Conservation (phyloP, 2,888 invertebrate species). For the Cephus spinipes region DNA sequence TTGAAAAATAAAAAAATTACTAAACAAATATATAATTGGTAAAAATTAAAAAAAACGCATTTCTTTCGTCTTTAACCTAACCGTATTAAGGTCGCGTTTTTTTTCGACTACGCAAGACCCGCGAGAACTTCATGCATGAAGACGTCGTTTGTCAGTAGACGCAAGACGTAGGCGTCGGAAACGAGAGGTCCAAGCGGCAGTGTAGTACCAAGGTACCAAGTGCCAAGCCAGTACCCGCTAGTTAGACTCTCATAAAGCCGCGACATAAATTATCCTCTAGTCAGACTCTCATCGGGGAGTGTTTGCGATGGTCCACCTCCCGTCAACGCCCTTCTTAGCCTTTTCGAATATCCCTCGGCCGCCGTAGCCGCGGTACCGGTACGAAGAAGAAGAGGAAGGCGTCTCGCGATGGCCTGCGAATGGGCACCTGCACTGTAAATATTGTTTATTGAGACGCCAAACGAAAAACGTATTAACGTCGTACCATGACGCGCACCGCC, state of each 20-base stretch:
- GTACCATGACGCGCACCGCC: constrained; percentile 34
- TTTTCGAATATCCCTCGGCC: constrained; percentile 1
- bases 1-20: not conserved
- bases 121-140: constrained; percentile 22
- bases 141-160: constrained; percentile 23
- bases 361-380: constrained; percentile 27
- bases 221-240: constrained; percentile 57
- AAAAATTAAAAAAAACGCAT: not conserved
- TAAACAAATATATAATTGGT: not conserved
- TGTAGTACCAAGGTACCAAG: constrained; percentile 39
- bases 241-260: constrained; percentile 65
- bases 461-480: constrained; percentile 50
- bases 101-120: not conserved
- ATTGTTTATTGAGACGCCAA: constrained; percentile 50
- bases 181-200: constrained; percentile 31
- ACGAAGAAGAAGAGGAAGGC: constrained; percentile 15
- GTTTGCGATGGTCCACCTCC: constrained; percentile 66
- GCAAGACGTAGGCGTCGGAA: constrained; percentile 48
- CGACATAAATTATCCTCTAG: constrained; percentile 61
- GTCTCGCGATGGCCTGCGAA: constrained; percentile 28
- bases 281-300: constrained; percentile 50
- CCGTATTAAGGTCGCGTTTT: too few relatives aligned
- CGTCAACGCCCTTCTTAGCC: constrained; percentile 66
- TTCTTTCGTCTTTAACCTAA: too few relatives aligned
- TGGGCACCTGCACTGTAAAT: constrained; percentile 44